Evolutionary conservation across 2,888 invertebrate genomes (phyloP), one percentile per base, ranked within the genome.

Genomic region (Gari tellinella): DNA sequence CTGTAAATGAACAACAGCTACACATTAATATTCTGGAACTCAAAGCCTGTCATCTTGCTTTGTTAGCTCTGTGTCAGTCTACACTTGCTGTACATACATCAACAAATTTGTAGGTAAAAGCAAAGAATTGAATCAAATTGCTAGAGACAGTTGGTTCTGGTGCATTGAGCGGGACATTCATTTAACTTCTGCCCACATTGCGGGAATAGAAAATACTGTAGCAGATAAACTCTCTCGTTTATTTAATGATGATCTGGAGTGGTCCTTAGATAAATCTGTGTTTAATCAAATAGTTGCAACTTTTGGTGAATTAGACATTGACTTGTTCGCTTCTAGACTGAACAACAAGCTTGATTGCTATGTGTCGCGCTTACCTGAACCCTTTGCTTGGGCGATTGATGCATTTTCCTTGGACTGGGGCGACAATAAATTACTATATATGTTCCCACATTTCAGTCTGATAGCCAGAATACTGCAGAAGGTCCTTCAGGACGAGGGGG

Each of bases 161-260:
- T 68, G 61, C 23, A 62, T 66, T 8, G 48, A 45, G 1, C 31
- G 19, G n/a, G 48, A 56, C 3, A 48, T 65, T 31, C 57, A 53
- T 40, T 19, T 79, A 1, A 62, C 51, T 41, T 72, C 63, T 2
- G 55, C 61, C 8, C 72, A 68, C 63, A n/a, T 79, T 8, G 61
- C 67, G 2, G 78, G 67, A 15, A 51, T 25, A 26, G 2, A 45
- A 2, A 79, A 74, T 43, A 15, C 19, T 12, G 55, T 64, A 38
- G 78, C 73, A 14, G 78, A 74, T 38, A 40, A 45, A 37, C 26
- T 66, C 15, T 78, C 73, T 7, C 19, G 73, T 8, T 53, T 31
- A 19, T 21, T 63, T 3, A 73, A 70, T 60, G 61, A 66, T 56
- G 78, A 74, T 38, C 48, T 74, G 10, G 78, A 78, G 49, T 73